Conservation (phyloP, 2,888 invertebrate species). For the Busseola fusca region DNA sequence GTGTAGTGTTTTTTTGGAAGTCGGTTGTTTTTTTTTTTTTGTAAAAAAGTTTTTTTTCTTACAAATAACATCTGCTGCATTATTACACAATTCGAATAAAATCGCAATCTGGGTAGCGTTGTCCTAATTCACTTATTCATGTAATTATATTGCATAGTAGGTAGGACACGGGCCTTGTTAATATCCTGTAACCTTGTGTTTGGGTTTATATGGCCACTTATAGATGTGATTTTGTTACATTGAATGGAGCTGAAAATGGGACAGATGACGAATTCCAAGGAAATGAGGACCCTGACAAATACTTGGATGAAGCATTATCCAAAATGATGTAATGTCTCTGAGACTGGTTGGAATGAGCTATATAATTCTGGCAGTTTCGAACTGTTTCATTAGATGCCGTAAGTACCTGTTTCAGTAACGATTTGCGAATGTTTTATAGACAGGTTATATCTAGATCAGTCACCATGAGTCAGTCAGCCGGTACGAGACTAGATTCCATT, state of each 20-base stretch:
- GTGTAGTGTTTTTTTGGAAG: too few relatives aligned
- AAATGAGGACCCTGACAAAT: slow-evolving; percentile 18
- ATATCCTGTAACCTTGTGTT: slow-evolving; percentile 66
- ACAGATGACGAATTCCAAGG: slow-evolving; percentile 14
- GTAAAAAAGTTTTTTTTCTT: too few relatives aligned
- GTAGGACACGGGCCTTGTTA: slow-evolving; percentile 58
- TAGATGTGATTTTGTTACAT: slow-evolving; percentile 38
- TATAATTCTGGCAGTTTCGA: slow-evolving; percentile 29
- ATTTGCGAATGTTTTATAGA: slow-evolving; percentile 31
- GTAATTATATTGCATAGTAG: slow-evolving; percentile 45
- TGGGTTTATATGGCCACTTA: slow-evolving; percentile 39
- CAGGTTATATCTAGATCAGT: slow-evolving; percentile 21
- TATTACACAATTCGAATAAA: slow-evolving; percentile 62
- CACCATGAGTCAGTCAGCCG: slow-evolving; percentile 13
- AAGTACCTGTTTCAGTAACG: slow-evolving; percentile 28
- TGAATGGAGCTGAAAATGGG: slow-evolving; percentile 37
- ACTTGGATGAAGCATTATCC: neutral
- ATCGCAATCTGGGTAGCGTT: slow-evolving; percentile 57
- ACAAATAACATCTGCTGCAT: slow-evolving; percentile 67
- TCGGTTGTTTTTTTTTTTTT: too few relatives aligned
- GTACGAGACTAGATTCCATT: slow-evolving; percentile 17
- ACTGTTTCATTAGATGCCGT: slow-evolving; percentile 22
- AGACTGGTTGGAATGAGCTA: slow-evolving; percentile 5
- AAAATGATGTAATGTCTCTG: slow-evolving; percentile 5
- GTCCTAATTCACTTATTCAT: slow-evolving; percentile 61